A percentile compares a stretch with the other conserved stretches of the same genome.
These are phyloP conservation scores for Jaculus jaculus DNA, from an alignment of 2,113 vertebrate genomes.

Conservation along the genomic window DNA sequence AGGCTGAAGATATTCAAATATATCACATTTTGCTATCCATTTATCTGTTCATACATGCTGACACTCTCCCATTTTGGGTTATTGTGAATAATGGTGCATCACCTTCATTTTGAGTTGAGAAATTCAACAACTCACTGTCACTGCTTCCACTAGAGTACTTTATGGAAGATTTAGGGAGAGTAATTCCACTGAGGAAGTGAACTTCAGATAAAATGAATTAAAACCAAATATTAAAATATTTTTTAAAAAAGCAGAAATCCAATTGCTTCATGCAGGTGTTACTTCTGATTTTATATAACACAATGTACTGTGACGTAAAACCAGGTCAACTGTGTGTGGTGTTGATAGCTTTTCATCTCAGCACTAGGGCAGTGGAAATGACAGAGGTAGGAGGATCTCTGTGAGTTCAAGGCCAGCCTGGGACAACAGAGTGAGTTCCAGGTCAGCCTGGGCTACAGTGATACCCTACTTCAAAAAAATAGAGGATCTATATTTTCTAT, in stretches of 20 bases:
- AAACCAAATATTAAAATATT: not conserved
- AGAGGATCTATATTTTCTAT: not conserved
- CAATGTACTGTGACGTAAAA: too few species aligned
- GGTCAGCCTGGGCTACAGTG: too few species aligned
- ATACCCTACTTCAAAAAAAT: too few species aligned
- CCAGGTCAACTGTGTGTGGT: too few species aligned
- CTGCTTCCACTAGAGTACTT: not conserved
- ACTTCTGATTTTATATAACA: not conserved
- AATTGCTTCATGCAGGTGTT: not conserved
- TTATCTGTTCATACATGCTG: not conserved
- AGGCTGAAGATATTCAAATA: not conserved
- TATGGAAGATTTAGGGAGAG: not conserved
- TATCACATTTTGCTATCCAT: not conserved
- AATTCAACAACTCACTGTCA: not conserved
- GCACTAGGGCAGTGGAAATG: too few species aligned
- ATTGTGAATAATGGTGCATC: not conserved
- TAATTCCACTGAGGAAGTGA: not conserved
- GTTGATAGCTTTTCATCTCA: too few species aligned
- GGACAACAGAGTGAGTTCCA: too few species aligned
- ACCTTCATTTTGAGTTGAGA: conserved; percentile 23
- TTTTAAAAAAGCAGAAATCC: too few species aligned
- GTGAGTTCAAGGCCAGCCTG: too few species aligned
- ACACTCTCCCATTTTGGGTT: not conserved
- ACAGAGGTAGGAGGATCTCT: too few species aligned
- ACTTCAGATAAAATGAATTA: not conserved